Conservation (phyloP, 2,888 invertebrate genomes). For the Oscheius sp. region DNA sequence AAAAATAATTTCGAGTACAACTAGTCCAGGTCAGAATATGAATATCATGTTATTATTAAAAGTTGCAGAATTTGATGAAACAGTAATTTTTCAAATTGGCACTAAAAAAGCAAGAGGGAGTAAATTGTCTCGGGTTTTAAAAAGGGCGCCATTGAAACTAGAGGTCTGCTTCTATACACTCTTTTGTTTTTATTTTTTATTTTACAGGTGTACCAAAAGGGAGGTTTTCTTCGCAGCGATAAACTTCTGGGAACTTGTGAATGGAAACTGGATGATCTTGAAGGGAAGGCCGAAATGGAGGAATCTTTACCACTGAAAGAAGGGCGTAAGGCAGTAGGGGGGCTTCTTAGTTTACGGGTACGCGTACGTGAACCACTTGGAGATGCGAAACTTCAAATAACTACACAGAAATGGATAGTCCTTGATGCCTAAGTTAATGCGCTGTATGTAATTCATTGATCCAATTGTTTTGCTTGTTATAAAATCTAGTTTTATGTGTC, state of each 20-base stretch:
- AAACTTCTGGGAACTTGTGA: slow-evolving; percentile 84
- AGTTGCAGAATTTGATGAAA: slow-evolving; percentile 61
- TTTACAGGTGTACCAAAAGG: slow-evolving; percentile 78
- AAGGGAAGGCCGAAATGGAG: slow-evolving; percentile 88
- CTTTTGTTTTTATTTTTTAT: slow-evolving; percentile 77
- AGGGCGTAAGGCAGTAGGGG: slow-evolving; percentile 59
- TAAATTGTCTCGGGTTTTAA: slow-evolving; percentile 86
- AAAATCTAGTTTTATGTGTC: background rate
- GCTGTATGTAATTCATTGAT: too few species aligned
- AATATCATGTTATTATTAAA: background rate
- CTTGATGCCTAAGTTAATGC: slow-evolving; percentile 43
- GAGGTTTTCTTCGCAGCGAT: slow-evolving; percentile 93
- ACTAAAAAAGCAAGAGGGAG: slow-evolving; percentile 52
- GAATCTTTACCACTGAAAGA: slow-evolving; percentile 77
- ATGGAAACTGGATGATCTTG: slow-evolving; percentile 89
- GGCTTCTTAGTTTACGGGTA: slow-evolving; percentile 50
- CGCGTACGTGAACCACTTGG: slow-evolving; percentile 64
- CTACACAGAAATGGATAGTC: slow-evolving; percentile 54
- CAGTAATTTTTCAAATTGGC: slow-evolving; percentile 54
- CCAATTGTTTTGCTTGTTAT: too few species aligned
- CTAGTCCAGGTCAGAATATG: slow-evolving; percentile 81
- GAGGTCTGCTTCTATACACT: slow-evolving; percentile 80
- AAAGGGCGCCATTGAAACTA: slow-evolving; percentile 88
- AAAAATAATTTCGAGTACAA: slow-evolving; percentile 84
- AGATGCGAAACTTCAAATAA: slow-evolving; percentile 46